These are phyloP conservation scores for Noctua pronuba DNA, from an alignment of 2,888 invertebrate genomes.

Conservation along the genomic window DNA sequence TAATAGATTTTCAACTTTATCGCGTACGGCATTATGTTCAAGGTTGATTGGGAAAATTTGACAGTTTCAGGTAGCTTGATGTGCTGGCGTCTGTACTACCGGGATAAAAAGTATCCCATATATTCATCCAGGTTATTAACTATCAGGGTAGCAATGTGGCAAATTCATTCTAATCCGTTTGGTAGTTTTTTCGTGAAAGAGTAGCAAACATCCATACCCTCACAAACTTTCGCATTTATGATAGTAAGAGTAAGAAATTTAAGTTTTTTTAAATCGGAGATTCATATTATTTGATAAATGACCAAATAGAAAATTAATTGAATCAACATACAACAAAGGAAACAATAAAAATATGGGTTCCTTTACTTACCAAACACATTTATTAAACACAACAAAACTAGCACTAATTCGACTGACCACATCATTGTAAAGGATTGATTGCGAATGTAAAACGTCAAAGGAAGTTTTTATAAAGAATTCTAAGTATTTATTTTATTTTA, in stretches of 20 bases:
- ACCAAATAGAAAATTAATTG: neutral
- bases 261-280: too few relatives aligned
- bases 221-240: too few relatives aligned
- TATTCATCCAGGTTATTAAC: neutral
- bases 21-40: too few relatives aligned
- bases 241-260: too few relatives aligned
- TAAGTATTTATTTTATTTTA: neutral
- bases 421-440: neutral
- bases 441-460: neutral
- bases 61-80: too few relatives aligned
- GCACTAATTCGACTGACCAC: constrained; percentile 4
- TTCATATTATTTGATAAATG: neutral
- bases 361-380: constrained; percentile 21
- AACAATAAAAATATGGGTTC: neutral
- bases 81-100: too few relatives aligned
- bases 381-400: constrained; percentile 14
- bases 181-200: neutral
- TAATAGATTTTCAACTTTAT: too few relatives aligned
- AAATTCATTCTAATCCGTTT: neutral
- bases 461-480: neutral
- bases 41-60: too few relatives aligned
- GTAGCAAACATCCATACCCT: too few relatives aligned
- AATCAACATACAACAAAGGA: neutral
- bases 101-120: too few relatives aligned
- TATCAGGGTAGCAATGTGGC: too few relatives aligned